Base-by-base conservation (phyloP, 2,113 vertebrate species). In the Coryphaenoides rupestris region DNA sequence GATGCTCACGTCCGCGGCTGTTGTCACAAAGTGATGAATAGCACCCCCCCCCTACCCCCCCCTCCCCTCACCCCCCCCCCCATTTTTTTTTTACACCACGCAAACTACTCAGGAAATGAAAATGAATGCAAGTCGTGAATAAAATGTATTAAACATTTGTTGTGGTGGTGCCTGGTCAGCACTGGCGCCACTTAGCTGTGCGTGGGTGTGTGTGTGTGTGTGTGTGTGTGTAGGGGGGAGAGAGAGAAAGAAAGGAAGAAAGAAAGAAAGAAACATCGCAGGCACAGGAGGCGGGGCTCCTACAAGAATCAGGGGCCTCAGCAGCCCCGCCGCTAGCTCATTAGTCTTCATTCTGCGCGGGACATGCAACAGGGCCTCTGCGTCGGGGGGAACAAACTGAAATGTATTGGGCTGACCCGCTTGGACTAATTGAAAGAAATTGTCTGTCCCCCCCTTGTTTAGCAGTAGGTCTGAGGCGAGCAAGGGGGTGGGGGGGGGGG, bases 361-460 rank as follows among this genome's bases (percentile, higher is more conserved):
- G 87, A 89, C 87, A 76, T 85, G 77, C 88, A 87, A 89, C 88
- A 87, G 87, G 87, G 88, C 84, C 73, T 72, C 63, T 69, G 74
- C 52, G 87, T 90, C 89, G 85, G 74, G 68, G 78, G 81, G 80
- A 81, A 88, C 88, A 90, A 91, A 92, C 89, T 87, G 72, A 86
- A 91, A 92, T 90, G 78, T 89, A 91, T 92, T 87, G 88, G 86
- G 80, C 75, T 66, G 77, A 80, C 87, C 83, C 68, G 76, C 77
- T 80, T 17, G 45, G 79, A 81, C 88, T 92, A 92, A 92, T 91
- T 92, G 89, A 91, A 92, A 92, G 91, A 89, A 92, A 92, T 90
- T 90, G 89, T 88, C 80, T 91, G 90, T 91, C n/a, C n/a, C 33
- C 90, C 89, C 81, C 85, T 91, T 80, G 80, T 68, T 80, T 90